Percentiles rank a stretch among this genome's conserved stretches.
Evolutionary conservation across 2,888 invertebrate genomes (phyloP).

Genomic region (Uropetala carovei): DNA sequence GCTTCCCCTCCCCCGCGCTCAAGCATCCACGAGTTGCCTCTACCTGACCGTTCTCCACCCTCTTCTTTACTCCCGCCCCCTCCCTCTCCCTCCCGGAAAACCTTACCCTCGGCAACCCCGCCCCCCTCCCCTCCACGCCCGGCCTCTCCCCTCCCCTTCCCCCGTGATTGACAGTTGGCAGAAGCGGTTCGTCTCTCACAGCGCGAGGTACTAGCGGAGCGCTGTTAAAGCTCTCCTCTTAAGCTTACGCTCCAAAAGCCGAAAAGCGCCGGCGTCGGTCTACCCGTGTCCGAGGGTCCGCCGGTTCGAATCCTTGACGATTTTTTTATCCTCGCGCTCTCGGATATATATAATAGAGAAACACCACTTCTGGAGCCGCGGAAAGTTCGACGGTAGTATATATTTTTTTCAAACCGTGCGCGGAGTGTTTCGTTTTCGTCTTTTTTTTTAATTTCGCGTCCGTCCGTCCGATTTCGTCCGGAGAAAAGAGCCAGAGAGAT

Average conservation of each 20-base stretch:
- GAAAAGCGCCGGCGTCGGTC: not conserved
- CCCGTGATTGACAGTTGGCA: slow-evolving; percentile 82
- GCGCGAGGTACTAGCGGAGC: slow-evolving; percentile 49
- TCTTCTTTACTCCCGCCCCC: slow-evolving; percentile 24
- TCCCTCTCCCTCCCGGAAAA: slow-evolving; percentile 33
- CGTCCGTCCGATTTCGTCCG: not conserved
- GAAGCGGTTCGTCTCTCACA: slow-evolving; percentile 73
- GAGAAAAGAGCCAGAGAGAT: not conserved
- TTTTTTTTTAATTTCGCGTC: not conserved
- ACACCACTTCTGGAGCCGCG: not conserved
- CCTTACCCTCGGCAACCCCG: not conserved
- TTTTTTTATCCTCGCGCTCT: not conserved
- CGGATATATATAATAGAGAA: too few relatives aligned
- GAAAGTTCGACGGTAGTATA: too few relatives aligned
- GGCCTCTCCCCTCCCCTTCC: slow-evolving; percentile 67
- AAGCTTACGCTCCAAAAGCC: not conserved
- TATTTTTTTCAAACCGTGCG: not conserved
- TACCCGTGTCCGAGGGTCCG: not conserved
- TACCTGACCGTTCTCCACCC: slow-evolving; percentile 38
- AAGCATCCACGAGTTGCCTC: slow-evolving; percentile 52
- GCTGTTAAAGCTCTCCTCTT: not conserved
- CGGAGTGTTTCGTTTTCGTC: not conserved
- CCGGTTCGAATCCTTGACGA: slow-evolving; percentile 35
- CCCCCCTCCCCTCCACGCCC: not conserved
- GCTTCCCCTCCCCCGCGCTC: slow-evolving; percentile 75